Evolutionary conservation across 2,797 vertebrate genomes (phyloP).

Genomic region (Lithobates sylvaticus): DNA sequence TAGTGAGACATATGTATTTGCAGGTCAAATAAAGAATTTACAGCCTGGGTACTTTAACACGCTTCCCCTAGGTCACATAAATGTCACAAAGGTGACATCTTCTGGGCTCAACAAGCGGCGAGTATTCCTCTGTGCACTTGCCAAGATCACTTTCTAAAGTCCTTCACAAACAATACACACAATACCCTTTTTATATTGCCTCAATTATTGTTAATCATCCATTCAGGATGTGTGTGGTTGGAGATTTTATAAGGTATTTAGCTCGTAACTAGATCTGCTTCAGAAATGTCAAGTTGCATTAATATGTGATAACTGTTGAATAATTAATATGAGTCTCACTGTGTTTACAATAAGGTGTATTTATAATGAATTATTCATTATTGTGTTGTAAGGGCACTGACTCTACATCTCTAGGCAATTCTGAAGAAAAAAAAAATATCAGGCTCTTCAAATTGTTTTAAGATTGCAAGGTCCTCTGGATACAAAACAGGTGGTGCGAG

Average conservation of each 20-base stretch:
- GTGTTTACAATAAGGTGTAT: slow-evolving; percentile 64
- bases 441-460: slow-evolving; percentile 45
- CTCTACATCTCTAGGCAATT: slow-evolving; percentile 61
- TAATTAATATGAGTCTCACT: slow-evolving; percentile 65
- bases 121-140: slow-evolving; percentile 43
- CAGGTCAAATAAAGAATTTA: background rate
- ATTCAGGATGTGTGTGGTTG: slow-evolving; percentile 64
- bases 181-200: slow-evolving; percentile 62
- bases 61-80: slow-evolving; percentile 11
- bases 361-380: slow-evolving; percentile 60
- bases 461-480: slow-evolving; percentile 33
- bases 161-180: slow-evolving; percentile 61
- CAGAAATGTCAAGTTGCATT: slow-evolving; percentile 49
- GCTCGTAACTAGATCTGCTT: slow-evolving; percentile 58
- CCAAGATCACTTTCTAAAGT: slow-evolving; percentile 59
- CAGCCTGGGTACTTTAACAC: background rate
- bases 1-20: background rate
- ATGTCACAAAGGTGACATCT: slow-evolving; percentile 5
- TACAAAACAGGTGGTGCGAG: slow-evolving; percentile 15
- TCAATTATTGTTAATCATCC: slow-evolving; percentile 62
- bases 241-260: slow-evolving; percentile 57
- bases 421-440: slow-evolving; percentile 38
- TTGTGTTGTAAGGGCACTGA: slow-evolving; percentile 60
- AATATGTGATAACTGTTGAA: slow-evolving; percentile 63
- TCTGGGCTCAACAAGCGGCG: slow-evolving; percentile 1